Conservation (phyloP, 2,797 vertebrate species). For the Cynopterus sphinx region DNA sequence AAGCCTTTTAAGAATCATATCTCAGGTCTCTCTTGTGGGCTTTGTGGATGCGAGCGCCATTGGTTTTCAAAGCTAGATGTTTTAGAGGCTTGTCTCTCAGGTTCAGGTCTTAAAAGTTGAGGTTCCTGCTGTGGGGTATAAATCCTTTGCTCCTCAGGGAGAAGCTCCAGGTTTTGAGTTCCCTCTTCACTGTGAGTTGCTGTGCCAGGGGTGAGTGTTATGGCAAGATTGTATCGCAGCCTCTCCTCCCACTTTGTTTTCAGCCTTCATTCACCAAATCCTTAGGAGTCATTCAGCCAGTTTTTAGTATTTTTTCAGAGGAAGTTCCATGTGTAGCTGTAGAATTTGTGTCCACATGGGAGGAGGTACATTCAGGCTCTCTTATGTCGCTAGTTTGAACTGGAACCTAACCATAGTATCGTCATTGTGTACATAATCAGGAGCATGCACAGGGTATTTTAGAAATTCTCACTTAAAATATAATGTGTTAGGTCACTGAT, state of each 20-base stretch:
- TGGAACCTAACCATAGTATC: not conserved
- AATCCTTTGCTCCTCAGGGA: not conserved
- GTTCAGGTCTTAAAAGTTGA: not conserved
- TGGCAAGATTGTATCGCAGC: not conserved
- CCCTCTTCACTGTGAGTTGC: accelerated
- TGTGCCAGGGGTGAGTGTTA: not conserved
- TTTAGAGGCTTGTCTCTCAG: not conserved
- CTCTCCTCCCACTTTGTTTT: not conserved
- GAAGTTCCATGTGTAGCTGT: too few relatives aligned
- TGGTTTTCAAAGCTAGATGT: not conserved
- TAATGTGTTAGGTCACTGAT: not conserved
- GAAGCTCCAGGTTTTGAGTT: not conserved
- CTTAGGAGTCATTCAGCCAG: not conserved
- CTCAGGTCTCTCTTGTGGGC: not conserved
- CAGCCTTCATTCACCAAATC: not conserved
- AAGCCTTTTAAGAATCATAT: not conserved
- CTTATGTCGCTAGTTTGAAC: not conserved
- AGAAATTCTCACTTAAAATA: conserved; percentile 7
- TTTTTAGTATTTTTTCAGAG: not conserved
- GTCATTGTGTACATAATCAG: not conserved
- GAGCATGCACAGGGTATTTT: not conserved
- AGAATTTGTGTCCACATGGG: too few relatives aligned
- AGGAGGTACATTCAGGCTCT: not conserved
- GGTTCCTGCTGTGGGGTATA: not conserved
- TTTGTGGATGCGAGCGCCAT: accelerated